phyloP scores from a whole-genome alignment of 2,113 vertebrate species.

The Lagopus muta region DNA sequence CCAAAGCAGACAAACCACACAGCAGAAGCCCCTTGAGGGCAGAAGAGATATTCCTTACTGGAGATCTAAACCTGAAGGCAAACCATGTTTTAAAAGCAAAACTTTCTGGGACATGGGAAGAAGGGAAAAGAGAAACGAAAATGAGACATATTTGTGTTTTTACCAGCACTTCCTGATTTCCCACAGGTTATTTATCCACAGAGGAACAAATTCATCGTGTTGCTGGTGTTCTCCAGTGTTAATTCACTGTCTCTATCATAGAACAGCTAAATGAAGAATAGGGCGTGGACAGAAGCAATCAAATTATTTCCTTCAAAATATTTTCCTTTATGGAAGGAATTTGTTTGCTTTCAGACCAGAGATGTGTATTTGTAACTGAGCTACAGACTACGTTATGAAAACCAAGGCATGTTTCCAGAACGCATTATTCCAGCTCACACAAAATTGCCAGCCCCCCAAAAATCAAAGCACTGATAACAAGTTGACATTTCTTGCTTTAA shows the following conservation, averaged over 20 bases:
- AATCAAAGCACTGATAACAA: background rate
- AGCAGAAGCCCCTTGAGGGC: background rate
- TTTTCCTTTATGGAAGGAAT: too few species aligned
- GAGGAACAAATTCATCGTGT: too few species aligned
- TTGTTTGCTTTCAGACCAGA: background rate
- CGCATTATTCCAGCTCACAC: background rate
- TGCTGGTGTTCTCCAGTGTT: background rate
- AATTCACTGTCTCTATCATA: too few species aligned
- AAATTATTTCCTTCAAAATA: background rate
- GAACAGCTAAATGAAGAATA: background rate
- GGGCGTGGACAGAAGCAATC: background rate
- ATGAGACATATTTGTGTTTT: background rate
- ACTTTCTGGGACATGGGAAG: background rate
- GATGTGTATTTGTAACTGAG: accelerated
- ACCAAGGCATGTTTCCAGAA: background rate
- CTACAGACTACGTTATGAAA: background rate
- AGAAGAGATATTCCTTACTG: background rate
- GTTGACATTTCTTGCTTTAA: background rate
- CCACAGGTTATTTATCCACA: accelerated
- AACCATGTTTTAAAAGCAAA: background rate
- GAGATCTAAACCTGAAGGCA: background rate
- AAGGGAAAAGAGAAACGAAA: background rate
- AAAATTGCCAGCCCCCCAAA: background rate
- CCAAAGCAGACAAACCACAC: accelerated
- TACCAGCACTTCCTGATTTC: background rate